Percentiles rank a stretch among this genome's conserved stretches.
Evolutionary conservation across 2,113 vertebrate genomes (phyloP).

Genomic region (Barnardius zonarius): DNA sequence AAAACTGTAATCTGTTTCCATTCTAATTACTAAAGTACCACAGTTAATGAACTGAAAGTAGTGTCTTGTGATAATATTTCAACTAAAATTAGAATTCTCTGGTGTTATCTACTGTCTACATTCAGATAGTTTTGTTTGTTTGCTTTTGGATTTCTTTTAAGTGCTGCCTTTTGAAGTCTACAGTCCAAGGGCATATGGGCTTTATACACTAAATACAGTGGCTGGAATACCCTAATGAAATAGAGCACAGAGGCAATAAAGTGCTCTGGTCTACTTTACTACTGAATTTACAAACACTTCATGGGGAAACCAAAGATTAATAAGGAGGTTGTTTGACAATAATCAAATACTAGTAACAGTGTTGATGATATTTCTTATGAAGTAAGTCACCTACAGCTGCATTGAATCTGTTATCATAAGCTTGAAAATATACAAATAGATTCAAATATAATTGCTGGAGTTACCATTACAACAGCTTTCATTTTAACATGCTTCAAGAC

Average conservation of each 20-base stretch:
- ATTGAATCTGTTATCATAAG: not conserved
- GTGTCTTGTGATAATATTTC: not conserved
- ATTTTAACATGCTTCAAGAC: not conserved
- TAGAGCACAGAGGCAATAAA: not conserved
- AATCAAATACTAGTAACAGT: not conserved
- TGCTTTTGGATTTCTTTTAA: not conserved
- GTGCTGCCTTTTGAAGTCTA: not conserved
- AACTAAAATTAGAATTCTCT: not conserved
- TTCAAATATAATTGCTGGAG: not conserved
- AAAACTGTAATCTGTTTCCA: not conserved
- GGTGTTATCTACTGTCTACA: not conserved
- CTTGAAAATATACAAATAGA: not conserved
- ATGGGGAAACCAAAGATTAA: not conserved
- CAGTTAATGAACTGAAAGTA: not conserved
- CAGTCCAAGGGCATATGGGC: not conserved
- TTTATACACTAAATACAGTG: not conserved
- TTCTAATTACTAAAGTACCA: not conserved
- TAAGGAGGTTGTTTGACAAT: not conserved
- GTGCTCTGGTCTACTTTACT: not conserved
- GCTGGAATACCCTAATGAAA: not conserved
- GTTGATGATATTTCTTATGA: not conserved
- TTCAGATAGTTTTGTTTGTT: not conserved
- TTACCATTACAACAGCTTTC: not conserved
- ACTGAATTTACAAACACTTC: not conserved
- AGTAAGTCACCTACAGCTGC: not conserved